Evolutionary conservation across 2,888 invertebrate species (phyloP), one percentile per base, ranked within the genome.

Genomic region (Rotaria macrura): DNA sequence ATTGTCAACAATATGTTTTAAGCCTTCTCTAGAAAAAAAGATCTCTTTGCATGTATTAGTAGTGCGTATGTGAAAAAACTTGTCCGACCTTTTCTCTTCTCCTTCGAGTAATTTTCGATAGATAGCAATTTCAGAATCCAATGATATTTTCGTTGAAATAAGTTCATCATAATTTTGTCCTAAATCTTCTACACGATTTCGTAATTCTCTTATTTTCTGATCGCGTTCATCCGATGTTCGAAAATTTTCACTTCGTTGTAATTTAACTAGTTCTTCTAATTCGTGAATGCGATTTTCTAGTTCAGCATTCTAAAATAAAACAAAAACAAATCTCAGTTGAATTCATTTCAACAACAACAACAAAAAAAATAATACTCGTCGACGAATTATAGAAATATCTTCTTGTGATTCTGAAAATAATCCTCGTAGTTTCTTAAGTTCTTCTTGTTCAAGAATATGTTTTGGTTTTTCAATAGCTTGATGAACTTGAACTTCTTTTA

Each of bases 231-330:
- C 89, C 85, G 90, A 88, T 55, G 90, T 89, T 38, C 89, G 88
- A 87, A 89, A 89, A 87, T 89, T 91, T 40, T 91, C 91, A 85
- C 91, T 89, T 86, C 92, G 91, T 87, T 90, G 91, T 88, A 91
- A 90, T 85, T 92, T 91, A 87, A 91, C 88, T 88, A 92, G 91
- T 87, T 91, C 89, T 88, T 91, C 89, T 85, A 92, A 88, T 87
- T 91, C 91, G 87, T 91, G 91, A 88, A 91, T 89, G 87, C 92
- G 91, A 88, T 91, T 91, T 89, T 92, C 92, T 84, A 92, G 89
- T 87, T 91, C 89, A 74, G 91, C 90, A 88, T 92, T 87, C 57
- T 87, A 79, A 5, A 79, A n/a, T n/a, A n/a, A n/a, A n/a, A n/a
- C n/a, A n/a, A n/a, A n/a, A n/a, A n/a, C n/a, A n/a, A n/a, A n/a